Percentiles rank a stretch among this genome's conserved stretches.
Evolutionary conservation across 2,888 invertebrate species (phyloP).

Genomic region (Chalcosyrphus nemorum): DNA sequence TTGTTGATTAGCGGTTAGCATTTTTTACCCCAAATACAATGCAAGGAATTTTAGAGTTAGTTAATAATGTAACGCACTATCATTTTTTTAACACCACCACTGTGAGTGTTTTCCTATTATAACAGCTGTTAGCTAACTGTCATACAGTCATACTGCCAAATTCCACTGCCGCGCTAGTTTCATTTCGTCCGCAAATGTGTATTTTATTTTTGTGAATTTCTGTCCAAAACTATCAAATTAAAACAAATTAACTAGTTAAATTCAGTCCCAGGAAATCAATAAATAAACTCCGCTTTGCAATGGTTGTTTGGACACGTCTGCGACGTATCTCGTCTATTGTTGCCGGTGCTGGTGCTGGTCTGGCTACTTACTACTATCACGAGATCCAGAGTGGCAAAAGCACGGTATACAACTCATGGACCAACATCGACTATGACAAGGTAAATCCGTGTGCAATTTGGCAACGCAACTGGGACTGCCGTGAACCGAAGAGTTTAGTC

Average conservation of each 20-base stretch:
- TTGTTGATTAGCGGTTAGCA: no score
- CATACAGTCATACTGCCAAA: not conserved
- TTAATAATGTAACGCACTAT: no score
- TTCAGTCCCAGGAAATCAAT: no score
- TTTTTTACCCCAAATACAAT: no score
- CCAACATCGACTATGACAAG: conserved; percentile 81
- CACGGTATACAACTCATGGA: conserved; percentile 86
- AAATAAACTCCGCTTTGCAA: not conserved
- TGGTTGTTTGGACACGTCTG: conserved; percentile 74
- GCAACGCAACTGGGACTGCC: conserved; percentile 95
- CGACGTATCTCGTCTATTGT: conserved; percentile 81
- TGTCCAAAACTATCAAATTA: not conserved
- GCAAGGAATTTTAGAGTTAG: no score
- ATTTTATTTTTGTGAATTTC: not conserved
- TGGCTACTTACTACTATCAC: conserved; percentile 85
- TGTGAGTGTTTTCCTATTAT: no score
- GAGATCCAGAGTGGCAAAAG: conserved; percentile 82
- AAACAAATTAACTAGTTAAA: not conserved
- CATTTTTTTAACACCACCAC: not conserved
- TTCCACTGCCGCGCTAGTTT: not conserved
- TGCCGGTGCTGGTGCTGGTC: conserved; percentile 86
- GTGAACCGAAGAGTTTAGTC: conserved; percentile 88
- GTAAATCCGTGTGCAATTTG: conserved; percentile 85
- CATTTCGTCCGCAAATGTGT: not conserved
- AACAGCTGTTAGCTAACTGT: not conserved